Conservation (phyloP, 2,113 vertebrate species). For the Lagopus muta region DNA sequence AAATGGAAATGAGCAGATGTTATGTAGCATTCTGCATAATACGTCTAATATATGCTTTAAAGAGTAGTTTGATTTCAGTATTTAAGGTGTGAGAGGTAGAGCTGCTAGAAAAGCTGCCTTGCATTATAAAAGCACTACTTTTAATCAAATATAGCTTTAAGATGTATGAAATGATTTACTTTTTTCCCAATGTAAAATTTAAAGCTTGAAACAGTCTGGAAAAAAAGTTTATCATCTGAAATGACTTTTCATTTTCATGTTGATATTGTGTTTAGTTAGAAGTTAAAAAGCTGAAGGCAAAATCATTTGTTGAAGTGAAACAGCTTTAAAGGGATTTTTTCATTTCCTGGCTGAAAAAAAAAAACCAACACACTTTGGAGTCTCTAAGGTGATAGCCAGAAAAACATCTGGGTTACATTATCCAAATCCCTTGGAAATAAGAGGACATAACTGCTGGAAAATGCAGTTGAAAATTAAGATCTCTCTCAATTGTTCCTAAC, state of each 20-base stretch:
- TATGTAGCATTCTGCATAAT: not conserved
- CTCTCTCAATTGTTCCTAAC: not conserved
- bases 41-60: not conserved
- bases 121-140: not conserved
- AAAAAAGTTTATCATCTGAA: not conserved
- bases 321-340: constrained; percentile 24
- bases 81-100: not conserved
- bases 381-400: constrained; percentile 26
- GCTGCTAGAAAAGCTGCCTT: not conserved
- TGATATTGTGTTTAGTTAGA: not conserved
- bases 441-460: constrained; percentile 16
- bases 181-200: not conserved
- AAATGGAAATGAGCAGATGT: not conserved
- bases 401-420: constrained; percentile 40
- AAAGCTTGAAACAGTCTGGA: not conserved
- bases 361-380: not conserved
- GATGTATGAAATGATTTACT: not conserved
- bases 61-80: not conserved
- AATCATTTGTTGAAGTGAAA: constrained; percentile 11
- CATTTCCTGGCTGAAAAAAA: constrained; percentile 12
- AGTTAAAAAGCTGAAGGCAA: constrained; percentile 22
- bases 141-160: not conserved
- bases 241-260: not conserved
- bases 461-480: not conserved
- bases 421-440: constrained; percentile 3